A percentile compares a stretch with the other conserved stretches of the same genome.
Conservation (phyloP, 2,113 vertebrate genomes). For the Stigmatopora nigra region DNA sequence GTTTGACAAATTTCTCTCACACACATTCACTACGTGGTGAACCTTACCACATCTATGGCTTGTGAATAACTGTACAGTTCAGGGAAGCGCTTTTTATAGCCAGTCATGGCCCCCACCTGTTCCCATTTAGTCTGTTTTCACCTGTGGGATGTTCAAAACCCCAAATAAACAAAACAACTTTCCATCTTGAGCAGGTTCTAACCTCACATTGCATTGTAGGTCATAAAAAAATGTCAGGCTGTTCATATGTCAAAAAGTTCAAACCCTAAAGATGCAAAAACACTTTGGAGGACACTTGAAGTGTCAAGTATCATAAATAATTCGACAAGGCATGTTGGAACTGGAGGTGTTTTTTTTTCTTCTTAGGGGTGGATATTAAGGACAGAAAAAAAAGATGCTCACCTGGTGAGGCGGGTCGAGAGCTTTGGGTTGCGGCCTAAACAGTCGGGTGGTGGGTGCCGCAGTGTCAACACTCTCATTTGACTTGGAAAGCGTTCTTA, state of each 20-base stretch:
- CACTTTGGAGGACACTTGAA: constrained; percentile 19
- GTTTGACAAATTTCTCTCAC: too few species aligned
- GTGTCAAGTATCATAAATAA: constrained; percentile 36
- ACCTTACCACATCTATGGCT: too few species aligned
- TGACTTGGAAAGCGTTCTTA: constrained; percentile 74
- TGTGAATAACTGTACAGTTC: neutral
- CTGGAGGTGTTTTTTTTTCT: neutral
- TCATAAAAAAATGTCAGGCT: constrained; percentile 16
- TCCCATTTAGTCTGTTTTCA: neutral
- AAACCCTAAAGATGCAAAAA: constrained; percentile 46
- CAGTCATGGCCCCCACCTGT: neutral
- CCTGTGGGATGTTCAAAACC: neutral
- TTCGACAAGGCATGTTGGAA: constrained; percentile 22
- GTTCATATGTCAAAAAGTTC: constrained; percentile 35
- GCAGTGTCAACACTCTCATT: constrained; percentile 72
- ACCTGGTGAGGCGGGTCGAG: constrained; percentile 27
- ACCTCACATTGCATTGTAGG: neutral
- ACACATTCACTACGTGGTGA: too few species aligned
- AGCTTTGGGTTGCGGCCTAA: constrained; percentile 32
- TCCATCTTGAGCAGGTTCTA: neutral
- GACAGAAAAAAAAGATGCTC: neutral
- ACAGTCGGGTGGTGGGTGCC: constrained; percentile 39
- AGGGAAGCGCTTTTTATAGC: neutral
- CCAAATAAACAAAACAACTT: neutral
- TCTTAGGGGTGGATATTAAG: constrained; percentile 14